Base-by-base conservation (phyloP, 2,113 vertebrate species). In the Cacatua alba region DNA sequence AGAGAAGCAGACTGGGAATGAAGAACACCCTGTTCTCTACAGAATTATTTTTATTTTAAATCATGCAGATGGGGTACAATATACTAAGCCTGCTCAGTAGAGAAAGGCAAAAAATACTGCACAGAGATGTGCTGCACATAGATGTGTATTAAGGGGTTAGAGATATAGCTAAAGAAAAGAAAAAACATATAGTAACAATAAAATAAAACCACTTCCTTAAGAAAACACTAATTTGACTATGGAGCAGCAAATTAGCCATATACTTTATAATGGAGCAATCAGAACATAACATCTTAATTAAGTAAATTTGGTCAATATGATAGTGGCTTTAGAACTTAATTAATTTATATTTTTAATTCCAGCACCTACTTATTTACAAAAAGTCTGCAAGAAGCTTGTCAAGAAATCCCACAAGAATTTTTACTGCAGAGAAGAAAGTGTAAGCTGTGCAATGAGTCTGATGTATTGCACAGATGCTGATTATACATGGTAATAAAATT, bases 401-500 rank as follows among this genome's bases (percentile, higher is more conserved):
- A 88, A 94, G 85, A 94, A 96, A 91, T 39, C 84, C 86, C 85
- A 39, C 31, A 93, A 93, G 93, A 82, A 77, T 82, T 97, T 97
- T 95, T 81, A 93, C 70, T 92, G 92, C 46, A 93, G 43, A 90
- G 74, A 94, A 89, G 72, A 71, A 98, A 96, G 72, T 60, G 24
- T 78, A 91, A 92, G 69, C 85, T 94, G 55, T 82, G 74, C 81
- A 95, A 74, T 87, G 91, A 88, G 76, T 92, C 95, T 97, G 96
- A 96, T 88, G 84, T 67, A 92, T 86, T 89, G 95, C 93, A 96
- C 98, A 98, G 97, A 97, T 97, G 97, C 95, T 94, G 96, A 98
- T 98, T 97, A 97, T 97, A 96, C 93, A 97, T 76, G 95, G 97
- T 86, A 96, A 97, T 97, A 98, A 98, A 98, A 97, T 74, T 93